Percentiles rank a stretch among this genome's conserved stretches.
Conservation (phyloP, 2,113 vertebrate genomes). For the Vombatus ursinus region DNA sequence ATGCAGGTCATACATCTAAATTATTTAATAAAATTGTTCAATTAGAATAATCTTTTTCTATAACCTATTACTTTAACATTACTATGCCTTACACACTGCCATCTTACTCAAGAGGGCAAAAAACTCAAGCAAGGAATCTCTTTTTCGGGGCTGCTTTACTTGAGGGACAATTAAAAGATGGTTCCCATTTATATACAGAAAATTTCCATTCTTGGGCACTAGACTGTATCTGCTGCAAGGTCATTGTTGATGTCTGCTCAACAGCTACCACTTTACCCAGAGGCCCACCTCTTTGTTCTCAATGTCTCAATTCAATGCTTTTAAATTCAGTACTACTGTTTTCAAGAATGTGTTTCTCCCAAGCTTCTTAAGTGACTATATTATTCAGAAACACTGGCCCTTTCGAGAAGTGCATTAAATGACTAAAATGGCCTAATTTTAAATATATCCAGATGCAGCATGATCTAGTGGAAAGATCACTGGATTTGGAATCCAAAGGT, state of each 20-base stretch:
- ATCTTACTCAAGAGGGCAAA: conserved; percentile 23
- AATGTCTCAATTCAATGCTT: not conserved
- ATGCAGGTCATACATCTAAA: conserved; percentile 97
- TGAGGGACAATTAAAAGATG: not conserved
- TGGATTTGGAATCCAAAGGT: not conserved
- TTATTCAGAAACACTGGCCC: not conserved
- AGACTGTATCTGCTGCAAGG: not conserved
- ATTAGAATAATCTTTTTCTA: conserved; percentile 88
- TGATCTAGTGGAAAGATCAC: no score
- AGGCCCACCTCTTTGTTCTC: not conserved
- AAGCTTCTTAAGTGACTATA: not conserved
- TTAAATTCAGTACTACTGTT: not conserved
- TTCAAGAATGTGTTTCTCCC: not conserved
- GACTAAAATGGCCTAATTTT: not conserved
- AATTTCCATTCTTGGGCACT: not conserved
- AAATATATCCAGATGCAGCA: not conserved
- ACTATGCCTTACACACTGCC: conserved; percentile 65
- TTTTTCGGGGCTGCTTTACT: not conserved
- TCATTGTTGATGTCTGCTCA: not conserved
- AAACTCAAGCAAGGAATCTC: not conserved
- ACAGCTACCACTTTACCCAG: not conserved
- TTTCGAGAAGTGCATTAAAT: not conserved
- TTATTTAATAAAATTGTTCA: conserved; percentile 91
- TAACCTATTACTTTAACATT: conserved; percentile 70
- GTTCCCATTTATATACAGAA: not conserved